These are phyloP conservation scores for Hippocampus barbouri DNA, from an alignment of 2,113 vertebrate genomes.

Conservation along the genomic window DNA sequence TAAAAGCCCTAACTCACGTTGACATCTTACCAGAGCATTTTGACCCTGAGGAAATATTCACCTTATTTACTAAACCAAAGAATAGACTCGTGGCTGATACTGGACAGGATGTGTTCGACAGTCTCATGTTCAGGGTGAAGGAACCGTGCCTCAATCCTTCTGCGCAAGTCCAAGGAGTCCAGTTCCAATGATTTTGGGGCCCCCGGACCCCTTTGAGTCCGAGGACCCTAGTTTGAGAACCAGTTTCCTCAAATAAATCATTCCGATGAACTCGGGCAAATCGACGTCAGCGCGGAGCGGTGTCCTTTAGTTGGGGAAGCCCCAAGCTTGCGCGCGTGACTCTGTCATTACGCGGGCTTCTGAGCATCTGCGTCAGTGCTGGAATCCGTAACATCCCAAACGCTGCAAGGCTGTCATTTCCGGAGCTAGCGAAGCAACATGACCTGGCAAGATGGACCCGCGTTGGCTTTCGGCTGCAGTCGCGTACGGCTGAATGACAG, in stretches of 20 bases:
- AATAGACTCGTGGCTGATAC: too few relatives aligned
- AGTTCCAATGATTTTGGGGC: too few relatives aligned
- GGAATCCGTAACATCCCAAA: conserved; percentile 11
- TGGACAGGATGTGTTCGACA: too few relatives aligned
- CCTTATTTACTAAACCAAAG: too few relatives aligned
- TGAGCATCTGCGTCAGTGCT: background rate
- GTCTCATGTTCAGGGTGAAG: too few relatives aligned
- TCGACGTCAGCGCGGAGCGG: background rate
- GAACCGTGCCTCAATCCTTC: too few relatives aligned
- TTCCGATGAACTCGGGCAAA: background rate
- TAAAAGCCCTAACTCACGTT: background rate
- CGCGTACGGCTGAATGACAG: conserved; percentile 5
- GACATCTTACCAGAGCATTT: too few relatives aligned
- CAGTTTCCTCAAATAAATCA: too few relatives aligned
- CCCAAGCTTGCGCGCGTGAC: background rate
- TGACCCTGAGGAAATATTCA: too few relatives aligned
- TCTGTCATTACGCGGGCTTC: conserved; percentile 2
- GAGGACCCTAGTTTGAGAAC: too few relatives aligned
- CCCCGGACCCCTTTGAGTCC: too few relatives aligned
- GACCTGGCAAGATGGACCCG: background rate
- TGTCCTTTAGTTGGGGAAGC: background rate
- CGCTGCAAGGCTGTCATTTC: conserved; percentile 3
- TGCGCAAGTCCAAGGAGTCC: too few relatives aligned
- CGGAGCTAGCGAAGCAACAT: background rate
- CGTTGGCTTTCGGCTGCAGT: conserved; percentile 7